Evolutionary conservation across 2,797 vertebrate species (phyloP).

Genomic region (Emydoidea blandingii): DNA sequence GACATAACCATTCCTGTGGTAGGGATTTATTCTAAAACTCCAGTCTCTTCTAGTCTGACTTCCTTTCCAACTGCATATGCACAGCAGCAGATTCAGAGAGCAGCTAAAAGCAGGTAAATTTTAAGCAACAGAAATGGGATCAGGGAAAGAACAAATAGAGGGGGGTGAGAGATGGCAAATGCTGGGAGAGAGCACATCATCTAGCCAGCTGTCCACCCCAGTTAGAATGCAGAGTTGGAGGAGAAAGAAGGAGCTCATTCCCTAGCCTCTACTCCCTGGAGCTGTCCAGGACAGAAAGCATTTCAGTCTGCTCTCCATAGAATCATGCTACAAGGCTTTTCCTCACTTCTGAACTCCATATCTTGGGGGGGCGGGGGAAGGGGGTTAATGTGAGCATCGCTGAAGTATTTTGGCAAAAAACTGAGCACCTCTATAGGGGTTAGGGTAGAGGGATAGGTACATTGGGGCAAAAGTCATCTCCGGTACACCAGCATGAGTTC

Average conservation of each 20-base stretch:
- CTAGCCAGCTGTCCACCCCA: not conserved
- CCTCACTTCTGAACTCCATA: not conserved
- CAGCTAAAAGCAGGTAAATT: not conserved
- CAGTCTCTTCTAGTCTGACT: not conserved
- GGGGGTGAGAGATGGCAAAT: not conserved
- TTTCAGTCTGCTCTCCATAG: not conserved
- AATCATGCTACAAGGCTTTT: not conserved
- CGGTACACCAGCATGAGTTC: not conserved
- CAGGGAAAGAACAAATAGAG: not conserved
- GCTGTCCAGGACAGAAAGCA: not conserved
- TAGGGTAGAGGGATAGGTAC: not conserved
- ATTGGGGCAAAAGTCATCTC: not conserved
- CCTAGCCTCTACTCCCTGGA: not conserved
- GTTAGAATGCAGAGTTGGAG: not conserved
- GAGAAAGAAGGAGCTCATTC: not conserved
- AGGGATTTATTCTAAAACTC: conserved; percentile 1
- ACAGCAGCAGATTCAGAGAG: not conserved
- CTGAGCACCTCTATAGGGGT: not conserved
- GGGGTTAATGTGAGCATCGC: not conserved
- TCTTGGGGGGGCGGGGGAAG: not conserved
- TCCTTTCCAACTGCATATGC: not conserved
- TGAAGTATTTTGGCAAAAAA: not conserved
- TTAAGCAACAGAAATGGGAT: not conserved
- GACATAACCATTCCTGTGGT: not conserved
- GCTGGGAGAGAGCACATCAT: not conserved